These are phyloP conservation scores for Abscondita cerata DNA, from an alignment of 2,888 invertebrate species.

Conservation along the genomic window DNA sequence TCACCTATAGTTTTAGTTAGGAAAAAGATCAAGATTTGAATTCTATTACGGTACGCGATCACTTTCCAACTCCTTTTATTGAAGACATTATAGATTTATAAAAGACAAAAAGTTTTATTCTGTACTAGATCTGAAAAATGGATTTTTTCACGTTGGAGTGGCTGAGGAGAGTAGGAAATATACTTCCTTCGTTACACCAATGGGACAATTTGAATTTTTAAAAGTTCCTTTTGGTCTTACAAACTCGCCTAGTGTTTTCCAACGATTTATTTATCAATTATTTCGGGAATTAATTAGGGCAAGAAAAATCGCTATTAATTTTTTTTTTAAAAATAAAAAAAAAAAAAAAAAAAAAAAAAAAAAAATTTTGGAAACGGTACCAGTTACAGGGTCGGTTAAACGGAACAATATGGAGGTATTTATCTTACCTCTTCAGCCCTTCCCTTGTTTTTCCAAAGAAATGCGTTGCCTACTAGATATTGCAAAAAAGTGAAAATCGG, in stretches of 20 bases:
- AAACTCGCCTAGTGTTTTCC: not conserved
- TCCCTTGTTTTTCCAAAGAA: no score
- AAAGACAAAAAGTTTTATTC: not conserved
- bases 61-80: not conserved
- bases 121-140: not conserved
- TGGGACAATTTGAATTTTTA: slow-evolving; percentile 2
- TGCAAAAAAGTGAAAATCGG: no score
- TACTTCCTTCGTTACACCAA: not conserved
- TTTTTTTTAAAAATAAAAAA: no score
- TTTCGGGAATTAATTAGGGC: not conserved
- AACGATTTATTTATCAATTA: not conserved
- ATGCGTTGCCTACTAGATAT: no score
- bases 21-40: not conserved
- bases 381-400: no score
- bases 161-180: no score
- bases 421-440: no score
- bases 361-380: no score
- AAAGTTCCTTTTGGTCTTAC: not conserved
- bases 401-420: no score
- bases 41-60: not conserved
- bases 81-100: not conserved
- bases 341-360: no score
- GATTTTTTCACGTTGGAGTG: no score
- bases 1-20: no score
- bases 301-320: not conserved